These are phyloP conservation scores for Ctenoplectra terminalis DNA, from an alignment of 1,140 invertebrate genomes.

Conservation along the genomic window DNA sequence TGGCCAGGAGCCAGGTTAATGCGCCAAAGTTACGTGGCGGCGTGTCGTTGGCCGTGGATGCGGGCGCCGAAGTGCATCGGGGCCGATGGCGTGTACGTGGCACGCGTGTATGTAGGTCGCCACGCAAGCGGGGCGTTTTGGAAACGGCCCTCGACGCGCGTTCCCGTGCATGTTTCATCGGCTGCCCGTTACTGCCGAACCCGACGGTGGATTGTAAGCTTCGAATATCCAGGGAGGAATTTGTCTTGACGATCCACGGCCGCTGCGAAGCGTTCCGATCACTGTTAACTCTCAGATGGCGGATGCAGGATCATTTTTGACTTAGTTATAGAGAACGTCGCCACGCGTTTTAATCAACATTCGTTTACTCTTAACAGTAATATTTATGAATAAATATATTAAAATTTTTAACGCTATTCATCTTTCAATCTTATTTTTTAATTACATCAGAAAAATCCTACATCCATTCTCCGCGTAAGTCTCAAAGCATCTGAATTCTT, in stretches of 20 bases:
- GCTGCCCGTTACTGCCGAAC: slow-evolving; percentile 22
- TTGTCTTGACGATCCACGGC: background rate
- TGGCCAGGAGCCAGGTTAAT: slow-evolving; percentile 76
- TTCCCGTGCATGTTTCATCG: slow-evolving; percentile 27
- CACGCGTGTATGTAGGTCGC: slow-evolving; percentile 42
- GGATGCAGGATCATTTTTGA: too few relatives aligned
- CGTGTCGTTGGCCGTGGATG: slow-evolving; percentile 40
- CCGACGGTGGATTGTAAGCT: slow-evolving; percentile 8
- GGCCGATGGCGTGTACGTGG: slow-evolving; percentile 1
- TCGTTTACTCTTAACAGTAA: too few relatives aligned
- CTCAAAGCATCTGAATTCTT: too few relatives aligned
- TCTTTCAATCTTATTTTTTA: too few relatives aligned
- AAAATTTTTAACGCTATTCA: too few relatives aligned
- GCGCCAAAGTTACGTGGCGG: slow-evolving; percentile 68
- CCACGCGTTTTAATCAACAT: too few relatives aligned
- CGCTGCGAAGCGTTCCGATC: slow-evolving; percentile 1
- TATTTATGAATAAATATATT: too few relatives aligned
- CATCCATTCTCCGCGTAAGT: too few relatives aligned
- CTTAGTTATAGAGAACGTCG: too few relatives aligned
- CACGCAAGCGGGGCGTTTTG: slow-evolving; percentile 40
- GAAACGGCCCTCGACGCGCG: too few relatives aligned
- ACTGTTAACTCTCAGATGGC: slow-evolving; percentile 1
- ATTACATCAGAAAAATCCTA: too few relatives aligned
- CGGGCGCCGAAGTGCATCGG: slow-evolving; percentile 31
- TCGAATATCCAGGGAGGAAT: slow-evolving; percentile 7